These are phyloP conservation scores for Drosophila rhopaloa DNA, from an alignment of 1,140 invertebrate genomes.

Conservation along the genomic window DNA sequence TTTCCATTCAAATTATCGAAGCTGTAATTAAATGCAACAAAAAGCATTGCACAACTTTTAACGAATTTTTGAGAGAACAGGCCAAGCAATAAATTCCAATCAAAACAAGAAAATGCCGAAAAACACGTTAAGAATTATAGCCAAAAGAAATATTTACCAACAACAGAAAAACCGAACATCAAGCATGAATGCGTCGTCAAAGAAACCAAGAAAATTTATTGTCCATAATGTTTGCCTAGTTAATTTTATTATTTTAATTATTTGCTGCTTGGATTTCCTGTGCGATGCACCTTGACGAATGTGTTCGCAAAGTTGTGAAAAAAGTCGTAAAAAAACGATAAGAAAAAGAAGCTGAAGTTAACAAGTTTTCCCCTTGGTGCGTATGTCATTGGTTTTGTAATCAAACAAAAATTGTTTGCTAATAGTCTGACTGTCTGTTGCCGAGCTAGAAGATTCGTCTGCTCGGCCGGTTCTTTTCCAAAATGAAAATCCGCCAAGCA, in stretches of 20 bases:
- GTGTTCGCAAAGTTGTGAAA: constrained; percentile 35
- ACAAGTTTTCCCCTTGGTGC: constrained; percentile 56
- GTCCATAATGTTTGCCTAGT: constrained; percentile 55
- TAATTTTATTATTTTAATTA: constrained; percentile 77
- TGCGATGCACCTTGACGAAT: constrained; percentile 55
- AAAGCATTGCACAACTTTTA: constrained; percentile 46
- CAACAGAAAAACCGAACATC: constrained; percentile 14
- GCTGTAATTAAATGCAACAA: constrained; percentile 42
- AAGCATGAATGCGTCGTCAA: constrained; percentile 35
- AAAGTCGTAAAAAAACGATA: constrained; percentile 25
- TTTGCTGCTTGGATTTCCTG: constrained; percentile 42
- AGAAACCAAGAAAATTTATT: constrained; percentile 48
- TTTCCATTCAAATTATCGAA: constrained; percentile 26
- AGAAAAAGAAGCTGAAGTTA: constrained; percentile 52
- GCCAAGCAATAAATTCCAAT: constrained; percentile 57
- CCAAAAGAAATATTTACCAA: constrained; percentile 26
- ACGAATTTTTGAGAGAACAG: constrained; percentile 42
- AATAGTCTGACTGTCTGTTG: constrained; percentile 44
- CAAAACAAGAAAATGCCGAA: constrained; percentile 38
- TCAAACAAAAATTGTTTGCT: constrained; percentile 67
- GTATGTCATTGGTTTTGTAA: constrained; percentile 59
- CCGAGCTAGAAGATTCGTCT: constrained; percentile 41
- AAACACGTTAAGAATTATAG: constrained; percentile 63
- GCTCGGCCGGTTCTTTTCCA: constrained; percentile 50
- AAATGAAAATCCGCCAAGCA: constrained; percentile 48